Conservation (phyloP, 1,140 invertebrate species). For the Trachymyrmex septentrionalis region DNA sequence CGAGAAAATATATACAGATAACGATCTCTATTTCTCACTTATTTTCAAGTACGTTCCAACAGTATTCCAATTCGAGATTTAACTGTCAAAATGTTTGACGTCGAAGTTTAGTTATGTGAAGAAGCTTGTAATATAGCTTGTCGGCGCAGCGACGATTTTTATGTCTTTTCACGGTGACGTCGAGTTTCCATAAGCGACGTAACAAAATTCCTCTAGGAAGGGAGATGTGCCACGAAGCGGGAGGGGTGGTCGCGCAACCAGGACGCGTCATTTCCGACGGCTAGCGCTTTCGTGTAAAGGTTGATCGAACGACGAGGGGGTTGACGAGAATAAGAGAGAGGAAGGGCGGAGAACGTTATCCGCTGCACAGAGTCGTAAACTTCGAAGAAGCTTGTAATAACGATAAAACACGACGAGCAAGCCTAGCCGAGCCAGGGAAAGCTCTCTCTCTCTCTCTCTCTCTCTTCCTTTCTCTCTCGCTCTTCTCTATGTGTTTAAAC, state of each 20-base stretch:
- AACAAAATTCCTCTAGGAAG: slow-evolving; percentile 53
- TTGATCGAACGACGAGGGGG: slow-evolving; percentile 45
- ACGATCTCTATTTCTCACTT: not conserved
- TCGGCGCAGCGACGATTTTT: slow-evolving; percentile 21
- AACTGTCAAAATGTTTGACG: not conserved
- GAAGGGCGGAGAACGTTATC: slow-evolving; percentile 38
- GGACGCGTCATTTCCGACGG: slow-evolving; percentile 56
- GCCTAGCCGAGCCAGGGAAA: slow-evolving; percentile 29
- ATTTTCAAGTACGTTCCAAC: not conserved
- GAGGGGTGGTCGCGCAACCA: slow-evolving; percentile 12
- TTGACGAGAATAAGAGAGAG: slow-evolving; percentile 29
- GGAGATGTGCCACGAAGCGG: not conserved
- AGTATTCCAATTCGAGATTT: not conserved
- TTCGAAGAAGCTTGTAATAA: slow-evolving; percentile 69
- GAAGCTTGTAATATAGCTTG: not conserved
- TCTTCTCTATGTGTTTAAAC: slow-evolving; percentile 31
- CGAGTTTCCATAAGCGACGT: slow-evolving; percentile 37
- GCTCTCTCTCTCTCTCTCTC: slow-evolving; percentile 4
- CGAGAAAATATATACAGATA: not conserved
- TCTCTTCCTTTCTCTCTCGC: not conserved
- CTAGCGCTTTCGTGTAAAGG: slow-evolving; percentile 46
- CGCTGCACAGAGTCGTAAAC: slow-evolving; percentile 59
- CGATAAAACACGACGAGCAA: slow-evolving; percentile 65
- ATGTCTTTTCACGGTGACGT: slow-evolving; percentile 26
- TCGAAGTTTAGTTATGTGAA: slow-evolving; percentile 1